These are phyloP conservation scores for Acanthurus lineatus DNA, from an alignment of 2,797 vertebrate species.

Conservation along the genomic window DNA sequence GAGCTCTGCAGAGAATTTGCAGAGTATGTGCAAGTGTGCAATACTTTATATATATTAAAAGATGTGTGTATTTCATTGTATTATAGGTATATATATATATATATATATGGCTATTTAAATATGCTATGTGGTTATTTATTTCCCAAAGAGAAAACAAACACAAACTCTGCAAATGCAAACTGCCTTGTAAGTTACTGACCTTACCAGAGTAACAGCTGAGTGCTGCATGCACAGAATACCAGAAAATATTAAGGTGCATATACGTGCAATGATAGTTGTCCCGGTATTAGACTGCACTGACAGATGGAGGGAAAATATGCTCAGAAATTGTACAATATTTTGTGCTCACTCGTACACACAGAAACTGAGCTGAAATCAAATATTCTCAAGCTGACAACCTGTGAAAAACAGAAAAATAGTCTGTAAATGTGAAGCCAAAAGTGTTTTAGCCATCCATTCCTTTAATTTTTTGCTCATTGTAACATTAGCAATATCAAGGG, in stretches of 20 bases:
- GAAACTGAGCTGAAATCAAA: not conserved
- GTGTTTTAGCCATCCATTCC: not conserved
- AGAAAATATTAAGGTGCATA: not conserved
- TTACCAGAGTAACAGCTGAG: not conserved
- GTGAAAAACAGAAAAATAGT: not conserved
- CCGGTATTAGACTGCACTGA: not conserved
- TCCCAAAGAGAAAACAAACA: no score
- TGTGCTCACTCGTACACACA: conserved; percentile 1
- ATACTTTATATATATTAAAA: no score
- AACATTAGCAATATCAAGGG: not conserved
- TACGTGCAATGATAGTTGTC: not conserved
- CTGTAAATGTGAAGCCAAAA: conserved; percentile 2
- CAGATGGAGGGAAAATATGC: conserved; percentile 21
- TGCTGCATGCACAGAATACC: not conserved
- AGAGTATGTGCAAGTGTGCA: no score
- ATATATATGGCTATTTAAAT: no score
- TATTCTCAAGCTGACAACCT: conserved; percentile 10
- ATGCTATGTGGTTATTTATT: no score
- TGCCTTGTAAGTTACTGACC: not conserved
- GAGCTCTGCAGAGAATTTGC: no score
- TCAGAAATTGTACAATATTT: conserved; percentile 6
- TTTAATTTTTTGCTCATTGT: not conserved
- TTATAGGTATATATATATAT: no score
- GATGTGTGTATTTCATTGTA: no score
- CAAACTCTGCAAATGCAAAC: not conserved